A percentile compares a stretch with the other conserved stretches of the same genome.
Conservation (phyloP, 2,113 vertebrate genomes). For the Chelonoidis abingdonii region DNA sequence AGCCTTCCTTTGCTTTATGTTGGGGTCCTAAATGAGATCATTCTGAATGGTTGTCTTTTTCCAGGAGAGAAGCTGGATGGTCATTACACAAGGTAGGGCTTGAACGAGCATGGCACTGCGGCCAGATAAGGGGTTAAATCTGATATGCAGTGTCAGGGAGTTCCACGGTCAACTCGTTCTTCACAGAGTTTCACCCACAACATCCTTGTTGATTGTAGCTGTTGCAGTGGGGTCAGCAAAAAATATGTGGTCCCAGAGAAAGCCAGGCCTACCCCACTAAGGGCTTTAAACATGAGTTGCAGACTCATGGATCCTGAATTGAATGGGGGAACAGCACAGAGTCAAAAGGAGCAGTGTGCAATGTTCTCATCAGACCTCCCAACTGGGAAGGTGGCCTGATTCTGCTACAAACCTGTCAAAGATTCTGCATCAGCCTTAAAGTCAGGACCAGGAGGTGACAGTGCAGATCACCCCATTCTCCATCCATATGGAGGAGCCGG, state of each 20-base stretch:
- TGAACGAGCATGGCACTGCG: neutral
- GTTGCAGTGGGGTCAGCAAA: neutral
- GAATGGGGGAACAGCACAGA: neutral
- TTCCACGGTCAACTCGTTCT: constrained; percentile 11
- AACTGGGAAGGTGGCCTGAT: neutral
- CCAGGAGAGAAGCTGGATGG: neutral
- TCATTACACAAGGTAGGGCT: neutral
- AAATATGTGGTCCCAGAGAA: constrained; percentile 22
- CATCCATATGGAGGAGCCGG: neutral
- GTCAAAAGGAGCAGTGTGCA: neutral
- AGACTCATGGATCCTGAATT: neutral
- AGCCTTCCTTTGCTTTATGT: neutral
- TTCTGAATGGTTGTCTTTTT: neutral
- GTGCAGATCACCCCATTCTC: neutral
- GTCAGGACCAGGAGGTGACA: accelerated
- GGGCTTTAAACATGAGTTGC: neutral
- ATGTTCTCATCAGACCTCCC: neutral
- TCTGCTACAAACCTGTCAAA: neutral
- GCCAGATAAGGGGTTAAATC: constrained; percentile 28
- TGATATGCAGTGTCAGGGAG: constrained; percentile 35
- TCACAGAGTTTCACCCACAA: constrained; percentile 25
- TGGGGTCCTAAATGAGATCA: constrained; percentile 15
- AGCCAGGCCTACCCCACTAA: neutral
- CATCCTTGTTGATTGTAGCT: constrained; percentile 21
- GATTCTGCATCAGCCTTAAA: neutral